Evolutionary conservation across 2,113 vertebrate species (phyloP).

Genomic region (Cebus imitator): DNA sequence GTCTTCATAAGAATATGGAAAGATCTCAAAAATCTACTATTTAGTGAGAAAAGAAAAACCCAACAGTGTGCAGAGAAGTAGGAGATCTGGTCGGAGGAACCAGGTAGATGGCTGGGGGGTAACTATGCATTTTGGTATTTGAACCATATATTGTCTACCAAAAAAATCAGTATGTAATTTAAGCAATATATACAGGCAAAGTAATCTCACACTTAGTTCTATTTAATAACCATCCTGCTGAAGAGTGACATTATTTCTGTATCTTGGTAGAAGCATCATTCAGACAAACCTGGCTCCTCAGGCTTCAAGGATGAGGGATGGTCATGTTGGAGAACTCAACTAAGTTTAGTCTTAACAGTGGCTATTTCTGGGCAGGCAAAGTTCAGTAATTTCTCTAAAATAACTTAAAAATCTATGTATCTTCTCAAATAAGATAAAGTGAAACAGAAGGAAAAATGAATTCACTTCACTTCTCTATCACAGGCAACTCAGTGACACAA

Average conservation of each 20-base stretch:
- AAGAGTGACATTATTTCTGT: accelerated
- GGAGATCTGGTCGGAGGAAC: neutral
- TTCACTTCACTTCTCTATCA: no score
- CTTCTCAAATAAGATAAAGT: no score
- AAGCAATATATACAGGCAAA: neutral
- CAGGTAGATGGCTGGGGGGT: neutral
- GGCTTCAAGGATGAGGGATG: accelerated
- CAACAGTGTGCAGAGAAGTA: neutral
- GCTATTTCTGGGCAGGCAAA: no score
- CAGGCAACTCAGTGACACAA: no score
- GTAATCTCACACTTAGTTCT: neutral
- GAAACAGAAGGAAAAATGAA: no score
- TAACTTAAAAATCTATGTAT: no score
- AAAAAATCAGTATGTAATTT: neutral
- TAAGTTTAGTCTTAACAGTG: no score
- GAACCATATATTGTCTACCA: neutral
- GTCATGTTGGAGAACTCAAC: neutral
- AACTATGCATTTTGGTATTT: no score
- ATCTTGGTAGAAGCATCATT: no score
- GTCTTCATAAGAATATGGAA: neutral
- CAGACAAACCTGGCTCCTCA: neutral
- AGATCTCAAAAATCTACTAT: no score
- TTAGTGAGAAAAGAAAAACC: no score
- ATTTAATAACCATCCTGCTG: neutral
- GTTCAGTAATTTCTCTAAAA: no score